These are phyloP conservation scores for Drosophila siamana DNA, from an alignment of 2,888 invertebrate genomes.

Conservation along the genomic window DNA sequence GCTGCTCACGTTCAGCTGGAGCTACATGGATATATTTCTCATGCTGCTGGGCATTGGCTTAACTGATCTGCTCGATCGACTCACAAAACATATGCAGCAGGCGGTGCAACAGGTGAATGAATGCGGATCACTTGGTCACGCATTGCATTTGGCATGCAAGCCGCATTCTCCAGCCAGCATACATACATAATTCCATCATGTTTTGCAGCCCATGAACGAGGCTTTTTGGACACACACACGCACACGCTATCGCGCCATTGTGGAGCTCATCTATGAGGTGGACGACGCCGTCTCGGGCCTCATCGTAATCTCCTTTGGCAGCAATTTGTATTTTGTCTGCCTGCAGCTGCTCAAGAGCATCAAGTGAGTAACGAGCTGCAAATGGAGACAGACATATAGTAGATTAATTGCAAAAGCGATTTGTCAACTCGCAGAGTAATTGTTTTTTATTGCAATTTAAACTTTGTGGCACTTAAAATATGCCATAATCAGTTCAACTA, in stretches of 20 bases:
- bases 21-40: conserved; percentile 90
- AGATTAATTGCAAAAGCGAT: neutral
- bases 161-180: neutral
- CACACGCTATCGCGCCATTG: conserved; percentile 86
- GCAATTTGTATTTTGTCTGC: conserved; percentile 87
- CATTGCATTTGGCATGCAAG: neutral
- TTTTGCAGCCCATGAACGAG: conserved; percentile 65
- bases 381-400: neutral
- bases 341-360: conserved; percentile 87
- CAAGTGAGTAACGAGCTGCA: conserved; percentile 73
- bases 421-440: neutral
- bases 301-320: conserved; percentile 86
- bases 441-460: neutral
- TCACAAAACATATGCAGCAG: conserved; percentile 86
- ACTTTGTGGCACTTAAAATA: too few species aligned
- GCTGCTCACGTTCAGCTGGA: conserved; percentile 90
- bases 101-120: conserved; percentile 35
- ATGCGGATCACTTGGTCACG: neutral
- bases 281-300: conserved; percentile 86
- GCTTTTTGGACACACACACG: conserved; percentile 86
- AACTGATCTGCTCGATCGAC: conserved; percentile 88
- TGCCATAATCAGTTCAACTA: too few species aligned
- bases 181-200: too few species aligned
- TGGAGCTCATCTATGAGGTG: conserved; percentile 85
- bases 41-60: conserved; percentile 90